These are phyloP conservation scores for Eupithecia inturbata DNA, from an alignment of 2,888 invertebrate genomes.

Conservation along the genomic window DNA sequence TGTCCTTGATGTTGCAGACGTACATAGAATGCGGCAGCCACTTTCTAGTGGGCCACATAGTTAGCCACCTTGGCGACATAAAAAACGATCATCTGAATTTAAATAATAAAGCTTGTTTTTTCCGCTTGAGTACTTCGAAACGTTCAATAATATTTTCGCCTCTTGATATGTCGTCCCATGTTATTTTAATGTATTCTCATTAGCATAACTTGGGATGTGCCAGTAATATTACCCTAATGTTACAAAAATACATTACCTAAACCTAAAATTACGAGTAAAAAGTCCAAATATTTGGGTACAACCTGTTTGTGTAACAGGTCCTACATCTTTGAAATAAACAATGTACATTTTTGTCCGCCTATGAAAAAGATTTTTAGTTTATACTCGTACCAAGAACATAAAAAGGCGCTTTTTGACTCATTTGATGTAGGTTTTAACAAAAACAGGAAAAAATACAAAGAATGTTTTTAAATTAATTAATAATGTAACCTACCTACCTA, in stretches of 20 bases:
- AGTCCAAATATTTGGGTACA: neutral
- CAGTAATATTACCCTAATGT: slow-evolving; percentile 4
- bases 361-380: neutral
- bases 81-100: neutral
- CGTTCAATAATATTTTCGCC: slow-evolving; percentile 33
- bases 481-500: too few relatives aligned
- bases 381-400: neutral
- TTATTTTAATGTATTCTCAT: slow-evolving; percentile 41
- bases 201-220: slow-evolving; percentile 34
- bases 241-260: slow-evolving; percentile 6
- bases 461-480: too few relatives aligned
- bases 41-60: too few relatives aligned
- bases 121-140: slow-evolving; percentile 20
- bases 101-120: slow-evolving; percentile 14
- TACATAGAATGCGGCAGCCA: too few relatives aligned
- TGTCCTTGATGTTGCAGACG: too few relatives aligned
- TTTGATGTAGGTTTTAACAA: too few relatives aligned
- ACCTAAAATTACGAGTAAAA: slow-evolving; percentile 4
- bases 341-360: neutral
- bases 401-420: neutral
- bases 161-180: slow-evolving; percentile 24
- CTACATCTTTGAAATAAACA: neutral
- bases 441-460: too few relatives aligned
- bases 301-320: neutral
- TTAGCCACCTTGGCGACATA: too few relatives aligned